These are phyloP conservation scores for Pachydiplax longipennis DNA, from an alignment of 2,888 invertebrate species.

Conservation along the genomic window DNA sequence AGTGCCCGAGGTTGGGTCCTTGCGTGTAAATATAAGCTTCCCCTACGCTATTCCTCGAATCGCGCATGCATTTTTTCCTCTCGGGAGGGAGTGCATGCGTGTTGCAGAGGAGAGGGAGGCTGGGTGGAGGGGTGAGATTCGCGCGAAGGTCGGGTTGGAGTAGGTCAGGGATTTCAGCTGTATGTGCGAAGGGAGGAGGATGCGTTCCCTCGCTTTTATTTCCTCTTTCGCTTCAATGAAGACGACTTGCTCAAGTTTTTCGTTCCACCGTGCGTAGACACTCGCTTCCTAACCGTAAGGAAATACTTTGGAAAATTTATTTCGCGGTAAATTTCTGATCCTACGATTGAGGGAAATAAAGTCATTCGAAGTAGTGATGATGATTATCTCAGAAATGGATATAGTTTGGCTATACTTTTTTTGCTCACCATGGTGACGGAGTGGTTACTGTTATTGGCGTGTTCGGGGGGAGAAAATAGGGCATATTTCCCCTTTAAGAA, in stretches of 20 bases:
- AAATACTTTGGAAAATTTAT: no score
- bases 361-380: no score
- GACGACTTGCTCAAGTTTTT: background rate
- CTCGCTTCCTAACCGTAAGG: no score
- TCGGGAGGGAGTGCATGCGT: background rate
- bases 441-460: no score
- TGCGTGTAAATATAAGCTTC: background rate
- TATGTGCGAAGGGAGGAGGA: background rate
- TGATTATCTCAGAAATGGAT: no score
- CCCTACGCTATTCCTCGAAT: background rate
- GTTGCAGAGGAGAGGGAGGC: background rate
- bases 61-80: background rate
- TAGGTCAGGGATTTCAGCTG: constrained; percentile 45
- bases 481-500: no score
- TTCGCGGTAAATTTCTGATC: no score
- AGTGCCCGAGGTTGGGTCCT: background rate
- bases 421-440: no score
- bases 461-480: no score
- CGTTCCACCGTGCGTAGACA: background rate
- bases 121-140: background rate
- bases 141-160: constrained; percentile 37
- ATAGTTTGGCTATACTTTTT: no score
- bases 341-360: no score
- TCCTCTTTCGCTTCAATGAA: background rate
- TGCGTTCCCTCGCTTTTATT: background rate